Percentiles rank a stretch among this genome's conserved stretches.
Conservation (phyloP, 2,113 vertebrate species). For the Colaptes auratus region DNA sequence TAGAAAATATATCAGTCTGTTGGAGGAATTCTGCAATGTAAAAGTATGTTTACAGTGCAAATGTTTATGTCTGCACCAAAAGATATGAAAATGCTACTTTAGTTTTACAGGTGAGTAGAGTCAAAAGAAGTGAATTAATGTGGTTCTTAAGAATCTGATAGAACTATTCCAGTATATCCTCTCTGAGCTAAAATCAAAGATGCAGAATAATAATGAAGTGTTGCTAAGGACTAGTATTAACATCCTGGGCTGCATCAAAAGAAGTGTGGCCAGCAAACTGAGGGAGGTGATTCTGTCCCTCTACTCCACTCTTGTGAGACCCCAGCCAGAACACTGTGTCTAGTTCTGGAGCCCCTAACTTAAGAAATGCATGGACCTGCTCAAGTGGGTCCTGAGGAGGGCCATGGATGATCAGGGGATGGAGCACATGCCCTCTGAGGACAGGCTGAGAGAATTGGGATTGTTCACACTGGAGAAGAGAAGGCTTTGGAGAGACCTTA, state of each 20-base stretch:
- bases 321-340: not conserved
- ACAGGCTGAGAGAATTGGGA: no score
- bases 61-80: not conserved
- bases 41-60: not conserved
- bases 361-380: not conserved
- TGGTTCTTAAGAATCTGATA: not conserved
- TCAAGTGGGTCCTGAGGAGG: not conserved
- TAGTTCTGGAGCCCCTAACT: not conserved
- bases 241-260: not conserved
- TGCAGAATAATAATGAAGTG: not conserved
- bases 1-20: accelerated
- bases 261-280: not conserved
- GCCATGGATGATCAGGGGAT: not conserved
- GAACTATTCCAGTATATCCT: not conserved
- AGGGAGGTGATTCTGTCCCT: not conserved
- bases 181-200: not conserved
- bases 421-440: no score
- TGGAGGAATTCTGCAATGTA: not conserved
- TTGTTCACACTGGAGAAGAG: no score
- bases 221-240: not conserved
- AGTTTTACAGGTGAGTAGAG: not conserved
- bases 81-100: not conserved
- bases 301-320: not conserved
- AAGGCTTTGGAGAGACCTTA: no score
- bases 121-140: not conserved